Conservation (phyloP, 64 coral and sea anemone species). For the Montipora capricornis region DNA sequence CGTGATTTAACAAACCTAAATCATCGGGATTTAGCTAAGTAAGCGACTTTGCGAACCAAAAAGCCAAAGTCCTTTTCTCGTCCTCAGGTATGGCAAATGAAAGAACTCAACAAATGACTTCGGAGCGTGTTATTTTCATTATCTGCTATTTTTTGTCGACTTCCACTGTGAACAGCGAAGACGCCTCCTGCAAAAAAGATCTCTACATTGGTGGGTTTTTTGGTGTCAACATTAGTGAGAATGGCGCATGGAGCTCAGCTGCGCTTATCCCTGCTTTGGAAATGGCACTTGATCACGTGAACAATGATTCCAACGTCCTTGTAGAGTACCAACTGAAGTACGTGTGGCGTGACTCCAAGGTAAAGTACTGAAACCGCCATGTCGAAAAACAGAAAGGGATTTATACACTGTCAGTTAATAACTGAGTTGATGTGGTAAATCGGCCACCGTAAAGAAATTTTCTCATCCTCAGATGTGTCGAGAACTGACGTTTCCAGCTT, state of each 20-base stretch:
- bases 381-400: too few relatives aligned
- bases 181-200: conserved; percentile 9
- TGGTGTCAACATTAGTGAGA: conserved; percentile 20
- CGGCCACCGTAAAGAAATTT: too few relatives aligned
- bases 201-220: conserved; percentile 71
- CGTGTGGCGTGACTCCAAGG: conserved; percentile 76
- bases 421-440: too few relatives aligned
- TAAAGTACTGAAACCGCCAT: background rate
- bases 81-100: background rate
- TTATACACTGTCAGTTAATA: too few relatives aligned
- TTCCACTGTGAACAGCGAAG: background rate
- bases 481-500: too few relatives aligned
- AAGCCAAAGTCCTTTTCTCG: background rate
- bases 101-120: background rate
- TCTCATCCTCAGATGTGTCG: too few relatives aligned
- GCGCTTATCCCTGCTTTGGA: conserved; percentile 61
- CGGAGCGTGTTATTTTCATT: background rate
- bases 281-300: conserved; percentile 71
- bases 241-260: conserved; percentile 45
- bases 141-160: background rate
- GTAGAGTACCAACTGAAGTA: conserved; percentile 57
- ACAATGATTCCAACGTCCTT: conserved; percentile 66
- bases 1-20: too few relatives aligned
- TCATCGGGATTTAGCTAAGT: too few relatives aligned
- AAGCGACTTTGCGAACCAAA: background rate